These are phyloP conservation scores for Halisarca cf. caerulea DNA, from an alignment of 37 sponge, comb jelly and placozoan species.

Conservation along the genomic window DNA sequence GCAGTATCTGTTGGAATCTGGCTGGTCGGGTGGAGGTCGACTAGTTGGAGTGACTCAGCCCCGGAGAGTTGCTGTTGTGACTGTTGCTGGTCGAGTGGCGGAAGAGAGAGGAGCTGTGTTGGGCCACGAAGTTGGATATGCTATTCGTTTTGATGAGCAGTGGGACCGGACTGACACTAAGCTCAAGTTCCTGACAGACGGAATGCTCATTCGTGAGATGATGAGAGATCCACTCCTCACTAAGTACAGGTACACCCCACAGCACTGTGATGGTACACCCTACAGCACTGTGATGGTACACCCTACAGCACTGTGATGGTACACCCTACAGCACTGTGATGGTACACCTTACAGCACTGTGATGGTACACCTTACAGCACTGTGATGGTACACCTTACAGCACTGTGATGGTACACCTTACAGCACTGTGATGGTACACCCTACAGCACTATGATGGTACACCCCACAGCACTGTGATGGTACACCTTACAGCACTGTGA, in stretches of 20 bases:
- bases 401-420: too few relatives aligned
- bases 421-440: too few relatives aligned
- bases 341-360: too few relatives aligned
- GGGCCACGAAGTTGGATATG: conserved; percentile 89
- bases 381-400: too few relatives aligned
- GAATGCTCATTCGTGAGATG: conserved; percentile 90
- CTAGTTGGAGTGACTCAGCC: conserved; percentile 91
- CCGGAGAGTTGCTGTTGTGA: conserved; percentile 83
- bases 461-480: too few relatives aligned
- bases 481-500: too few relatives aligned
- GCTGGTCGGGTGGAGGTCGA: conserved; percentile 74
- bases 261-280: too few relatives aligned
- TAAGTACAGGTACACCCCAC: conserved; percentile 83
- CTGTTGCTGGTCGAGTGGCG: conserved; percentile 87
- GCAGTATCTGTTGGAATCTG: conserved; percentile 91
- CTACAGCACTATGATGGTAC: too few relatives aligned
- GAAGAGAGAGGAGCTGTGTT: conserved; percentile 81
- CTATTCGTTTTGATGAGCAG: conserved; percentile 89
- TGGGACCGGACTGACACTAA: conserved; percentile 64
- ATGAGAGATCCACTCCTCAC: conserved; percentile 95
- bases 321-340: too few relatives aligned
- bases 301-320: too few relatives aligned
- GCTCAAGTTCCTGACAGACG: conserved; percentile 96
- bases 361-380: too few relatives aligned
- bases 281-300: too few relatives aligned